Conservation (phyloP, 2,888 invertebrate species). For the Spodoptera littoralis region DNA sequence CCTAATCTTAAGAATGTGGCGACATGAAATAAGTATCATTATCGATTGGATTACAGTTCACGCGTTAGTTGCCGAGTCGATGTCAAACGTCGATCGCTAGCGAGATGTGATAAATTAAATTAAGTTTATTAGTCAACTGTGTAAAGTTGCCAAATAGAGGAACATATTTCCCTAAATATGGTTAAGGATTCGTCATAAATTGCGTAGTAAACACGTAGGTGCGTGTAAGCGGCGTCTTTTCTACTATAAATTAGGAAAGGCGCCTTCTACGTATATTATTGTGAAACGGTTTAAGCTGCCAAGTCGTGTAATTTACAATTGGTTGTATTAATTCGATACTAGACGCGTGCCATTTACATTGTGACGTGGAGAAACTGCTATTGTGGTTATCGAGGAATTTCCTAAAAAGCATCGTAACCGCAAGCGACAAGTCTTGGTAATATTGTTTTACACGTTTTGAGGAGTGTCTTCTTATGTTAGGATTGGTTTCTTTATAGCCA, state of each 20-base stretch:
- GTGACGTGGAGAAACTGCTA: conserved; percentile 40
- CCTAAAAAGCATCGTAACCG: conserved; percentile 33
- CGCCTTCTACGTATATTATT: conserved; percentile 45
- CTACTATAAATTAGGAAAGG: conserved; percentile 26
- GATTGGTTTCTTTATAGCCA: too few relatives aligned
- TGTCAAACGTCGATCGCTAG: conserved; percentile 60
- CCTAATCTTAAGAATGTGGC: conserved; percentile 63
- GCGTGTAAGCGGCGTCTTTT: conserved; percentile 28
- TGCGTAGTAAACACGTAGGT: conserved; percentile 9
- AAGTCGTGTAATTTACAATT: conserved; percentile 53
- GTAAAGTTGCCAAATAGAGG: conserved; percentile 61
- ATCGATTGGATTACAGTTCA: conserved; percentile 58
- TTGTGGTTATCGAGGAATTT: conserved; percentile 36
- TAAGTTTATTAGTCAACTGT: conserved; percentile 43
- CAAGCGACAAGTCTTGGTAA: conserved; percentile 15
- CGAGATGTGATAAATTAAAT: conserved; percentile 63
- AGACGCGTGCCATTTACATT: conserved; percentile 51
- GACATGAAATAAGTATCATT: conserved; percentile 61
- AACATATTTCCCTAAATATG: conserved; percentile 63
- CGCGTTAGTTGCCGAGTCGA: conserved; percentile 55
- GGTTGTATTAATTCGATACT: conserved; percentile 51
- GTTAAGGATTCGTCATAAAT: conserved; percentile 66
- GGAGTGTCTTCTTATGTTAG: too few relatives aligned
- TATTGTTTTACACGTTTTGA: conserved; percentile 20
- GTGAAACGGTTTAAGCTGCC: conserved; percentile 49